Base-by-base conservation (phyloP, 2,797 vertebrate genomes). In the Yasuhikotakia modesta region DNA sequence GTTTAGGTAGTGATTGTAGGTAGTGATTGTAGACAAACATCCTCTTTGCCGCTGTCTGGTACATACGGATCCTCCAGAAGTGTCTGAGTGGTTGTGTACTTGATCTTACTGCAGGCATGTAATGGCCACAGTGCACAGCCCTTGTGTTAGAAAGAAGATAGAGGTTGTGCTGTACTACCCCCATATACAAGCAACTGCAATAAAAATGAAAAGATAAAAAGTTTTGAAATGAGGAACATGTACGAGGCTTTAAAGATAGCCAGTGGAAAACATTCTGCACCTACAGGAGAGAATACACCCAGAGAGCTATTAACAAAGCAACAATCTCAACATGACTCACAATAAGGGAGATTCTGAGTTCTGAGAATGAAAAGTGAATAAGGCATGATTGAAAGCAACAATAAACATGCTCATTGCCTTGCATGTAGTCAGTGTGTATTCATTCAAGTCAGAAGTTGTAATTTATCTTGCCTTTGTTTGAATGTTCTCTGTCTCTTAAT, bases 221-320 rank as follows among this genome's bases (percentile, higher is more conserved):
- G n/a, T n/a, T n/a, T 91, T 70, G 92, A 93, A 73, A 93, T 92
- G 35, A 93, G 92, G 19, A 93, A 84, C 90, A 93, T 93, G 83
- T 93, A 93, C 78, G 91, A 90, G 3, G 92, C 91, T 84, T 92
- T 93, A 82, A 93, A 93, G 61, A 91, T 35, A n/a, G 79, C 81
- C 85, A 91, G 93, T 55, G 93, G 83, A 78, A 35, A 91, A 92
- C 90, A 86, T 0, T 86, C 87, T 0, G 93, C 71, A 14, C 83
- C 91, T 7, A 91, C 1, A 0, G 89, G 89, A 22, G 92, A 93
- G 83, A 94, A 93, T 53, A 90, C 21, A 27, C 92, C 92, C n/a
- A 93, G 73, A 0, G 87, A 84, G 87, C 92, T 94, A 78, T 17
- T 32, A 57, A 27, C 5, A 11, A 27, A 45, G 35, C 8, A 11